Conservation (phyloP, 2,888 invertebrate species). For the Pherbina coryleti region DNA sequence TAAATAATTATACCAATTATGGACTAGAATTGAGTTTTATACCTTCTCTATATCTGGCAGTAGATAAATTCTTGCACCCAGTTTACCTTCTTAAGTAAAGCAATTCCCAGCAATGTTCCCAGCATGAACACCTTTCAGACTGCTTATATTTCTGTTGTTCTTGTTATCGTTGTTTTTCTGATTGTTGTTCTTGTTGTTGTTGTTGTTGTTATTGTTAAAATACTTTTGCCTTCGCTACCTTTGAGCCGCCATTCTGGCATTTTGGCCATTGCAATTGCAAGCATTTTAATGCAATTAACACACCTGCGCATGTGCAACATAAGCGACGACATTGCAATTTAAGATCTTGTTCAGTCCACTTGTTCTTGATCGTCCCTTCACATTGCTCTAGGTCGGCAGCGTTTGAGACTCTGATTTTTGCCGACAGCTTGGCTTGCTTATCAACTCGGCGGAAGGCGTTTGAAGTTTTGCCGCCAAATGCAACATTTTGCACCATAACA, state of each 20-base stretch:
- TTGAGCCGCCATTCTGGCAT: background rate
- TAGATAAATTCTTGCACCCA: background rate
- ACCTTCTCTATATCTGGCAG: background rate
- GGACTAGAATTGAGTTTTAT: constrained; percentile 38
- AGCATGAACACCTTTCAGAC: background rate
- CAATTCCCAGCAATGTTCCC: background rate
- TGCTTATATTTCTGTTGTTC: background rate
- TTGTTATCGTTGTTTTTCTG: background rate
- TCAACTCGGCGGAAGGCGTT: constrained; percentile 20
- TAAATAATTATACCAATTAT: constrained; percentile 63
- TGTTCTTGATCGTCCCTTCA: constrained; percentile 31
- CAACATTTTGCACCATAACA: constrained; percentile 52
- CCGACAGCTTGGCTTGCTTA: constrained; percentile 28
- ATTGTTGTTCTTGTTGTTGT: background rate
- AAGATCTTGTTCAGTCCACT: constrained; percentile 31
- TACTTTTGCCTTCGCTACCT: background rate
- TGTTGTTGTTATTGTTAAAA: background rate
- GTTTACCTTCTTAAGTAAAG: background rate
- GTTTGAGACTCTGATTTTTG: constrained; percentile 16
- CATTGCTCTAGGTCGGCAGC: background rate
- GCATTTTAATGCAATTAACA: constrained; percentile 67
- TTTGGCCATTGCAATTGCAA: constrained; percentile 59
- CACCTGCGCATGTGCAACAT: constrained; percentile 31
- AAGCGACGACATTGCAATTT: constrained; percentile 36
- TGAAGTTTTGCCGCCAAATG: constrained; percentile 36